Base-by-base conservation (phyloP, 2,113 vertebrate species). In the Rostratula benghalensis region DNA sequence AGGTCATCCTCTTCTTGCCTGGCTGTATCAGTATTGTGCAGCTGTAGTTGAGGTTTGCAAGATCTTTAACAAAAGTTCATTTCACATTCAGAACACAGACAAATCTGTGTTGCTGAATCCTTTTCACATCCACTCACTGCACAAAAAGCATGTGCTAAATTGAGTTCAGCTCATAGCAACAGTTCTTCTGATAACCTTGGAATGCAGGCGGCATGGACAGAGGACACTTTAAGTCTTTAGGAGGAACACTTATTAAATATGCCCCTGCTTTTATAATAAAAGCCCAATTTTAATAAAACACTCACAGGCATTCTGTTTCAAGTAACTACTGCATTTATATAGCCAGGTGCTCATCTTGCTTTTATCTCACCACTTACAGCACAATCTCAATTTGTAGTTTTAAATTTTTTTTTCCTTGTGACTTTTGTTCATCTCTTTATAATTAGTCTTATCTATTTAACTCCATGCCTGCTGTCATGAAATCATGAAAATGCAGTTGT, bases 41-140 rank as follows among this genome's bases (percentile, higher is more conserved):
- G 92, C 94, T 93, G 95, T 63, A 81, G 84, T 80, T 45, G 83
- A 63, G 73, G 78, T 84, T 96, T 91, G 87, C 73, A 76, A 95
- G 71, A 92, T 96, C 87, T 90, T 94, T 93, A 95, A 92, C 89
- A 76, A 76, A 93, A 94, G 84, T 96, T 96, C 82, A 91, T 95
- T 95, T 90, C 86, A 91, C 85, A 96, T 97, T 95, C 95, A 90
- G 85, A 93, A 96, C 87, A 93, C 92, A 97, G 81, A 65, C 64
- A 94, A 82, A 88, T 92, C 88, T 93, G 83, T 95, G 93, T 94
- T 94, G 88, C 90, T 81, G 94, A 89, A 89, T 93, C 92, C 88
- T 87, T 92, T 87, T 90, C 89, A 86, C 86, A 94, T 77, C 74
- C 75, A 78, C 91, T 95, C 69, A 7, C 69, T 87, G 90, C 88